Conservation (phyloP, 2,888 invertebrate species). For the Scaptomyza flava region DNA sequence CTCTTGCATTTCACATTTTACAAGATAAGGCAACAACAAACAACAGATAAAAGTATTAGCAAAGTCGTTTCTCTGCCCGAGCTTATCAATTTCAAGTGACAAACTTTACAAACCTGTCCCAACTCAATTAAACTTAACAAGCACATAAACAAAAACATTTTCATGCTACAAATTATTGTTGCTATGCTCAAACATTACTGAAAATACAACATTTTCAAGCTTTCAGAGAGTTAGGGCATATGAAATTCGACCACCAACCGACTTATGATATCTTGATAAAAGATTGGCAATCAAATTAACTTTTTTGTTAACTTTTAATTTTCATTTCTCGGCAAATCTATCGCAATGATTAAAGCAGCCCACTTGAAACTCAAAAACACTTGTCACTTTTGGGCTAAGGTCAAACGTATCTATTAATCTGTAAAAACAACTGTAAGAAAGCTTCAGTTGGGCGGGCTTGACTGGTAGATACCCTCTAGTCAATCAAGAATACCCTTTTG, state of each 20-base stretch:
- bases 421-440: slow-evolving; percentile 29
- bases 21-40: slow-evolving; percentile 13
- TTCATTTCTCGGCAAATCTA: not conserved
- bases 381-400: slow-evolving; percentile 40
- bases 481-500: not conserved
- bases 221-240: not conserved
- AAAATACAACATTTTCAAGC: not conserved
- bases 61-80: slow-evolving; percentile 8
- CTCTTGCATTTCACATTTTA: slow-evolving; percentile 43
- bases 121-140: slow-evolving; percentile 29
- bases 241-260: not conserved
- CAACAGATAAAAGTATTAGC: slow-evolving; percentile 31
- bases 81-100: slow-evolving; percentile 27
- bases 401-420: slow-evolving; percentile 45
- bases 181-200: not conserved
- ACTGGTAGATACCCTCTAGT: not conserved
- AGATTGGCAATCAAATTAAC: slow-evolving; percentile 7
- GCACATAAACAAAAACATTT: not conserved
- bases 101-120: slow-evolving; percentile 22
- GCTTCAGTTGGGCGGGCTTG: not conserved
- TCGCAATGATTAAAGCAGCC: not conserved
- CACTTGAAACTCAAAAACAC: slow-evolving; percentile 20
- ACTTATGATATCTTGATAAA: not conserved
- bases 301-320: slow-evolving; percentile 13
- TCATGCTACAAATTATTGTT: not conserved